Conservation (phyloP, 1,140 invertebrate species). For the Anoplophora glabripennis region DNA sequence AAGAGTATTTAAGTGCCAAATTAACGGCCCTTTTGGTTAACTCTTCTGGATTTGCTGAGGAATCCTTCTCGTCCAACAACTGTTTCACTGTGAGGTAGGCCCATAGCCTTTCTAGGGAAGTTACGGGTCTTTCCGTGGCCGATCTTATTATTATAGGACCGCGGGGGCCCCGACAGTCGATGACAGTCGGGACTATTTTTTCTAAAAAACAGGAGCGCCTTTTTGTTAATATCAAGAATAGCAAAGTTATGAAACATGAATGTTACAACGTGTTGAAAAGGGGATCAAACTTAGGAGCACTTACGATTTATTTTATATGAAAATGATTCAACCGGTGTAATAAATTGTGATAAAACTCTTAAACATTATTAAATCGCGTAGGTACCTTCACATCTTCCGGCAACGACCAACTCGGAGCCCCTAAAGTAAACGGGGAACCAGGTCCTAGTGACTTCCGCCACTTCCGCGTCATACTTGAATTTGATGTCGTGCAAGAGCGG, state of each 20-base stretch:
- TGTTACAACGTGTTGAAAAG: too few species aligned
- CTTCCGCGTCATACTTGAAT: constrained; percentile 59
- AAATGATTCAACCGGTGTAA: too few species aligned
- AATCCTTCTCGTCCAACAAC: constrained; percentile 54
- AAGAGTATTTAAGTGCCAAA: constrained; percentile 58
- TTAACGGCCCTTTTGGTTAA: constrained; percentile 47
- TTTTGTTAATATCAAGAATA: too few species aligned
- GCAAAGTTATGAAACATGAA: too few species aligned
- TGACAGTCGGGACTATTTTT: too few species aligned
- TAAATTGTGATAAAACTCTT: too few species aligned
- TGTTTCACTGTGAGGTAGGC: constrained; percentile 66
- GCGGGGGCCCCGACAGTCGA: too few species aligned
- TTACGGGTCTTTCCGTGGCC: background rate
- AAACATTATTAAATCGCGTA: too few species aligned
- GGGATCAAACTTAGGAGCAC: too few species aligned
- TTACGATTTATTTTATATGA: too few species aligned
- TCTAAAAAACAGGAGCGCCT: too few species aligned
- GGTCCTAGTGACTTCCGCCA: constrained; percentile 53
- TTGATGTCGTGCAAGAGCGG: constrained; percentile 64
- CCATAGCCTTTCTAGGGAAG: constrained; percentile 60
- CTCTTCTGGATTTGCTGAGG: constrained; percentile 25
- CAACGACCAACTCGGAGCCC: constrained; percentile 59
- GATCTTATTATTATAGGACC: too few species aligned
- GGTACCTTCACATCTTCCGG: constrained; percentile 46
- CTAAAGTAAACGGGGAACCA: constrained; percentile 56